Percentiles rank a stretch among this genome's conserved stretches.
phyloP scores from a whole-genome alignment of 2,113 vertebrate genomes.

The Ovibos moschatus region DNA sequence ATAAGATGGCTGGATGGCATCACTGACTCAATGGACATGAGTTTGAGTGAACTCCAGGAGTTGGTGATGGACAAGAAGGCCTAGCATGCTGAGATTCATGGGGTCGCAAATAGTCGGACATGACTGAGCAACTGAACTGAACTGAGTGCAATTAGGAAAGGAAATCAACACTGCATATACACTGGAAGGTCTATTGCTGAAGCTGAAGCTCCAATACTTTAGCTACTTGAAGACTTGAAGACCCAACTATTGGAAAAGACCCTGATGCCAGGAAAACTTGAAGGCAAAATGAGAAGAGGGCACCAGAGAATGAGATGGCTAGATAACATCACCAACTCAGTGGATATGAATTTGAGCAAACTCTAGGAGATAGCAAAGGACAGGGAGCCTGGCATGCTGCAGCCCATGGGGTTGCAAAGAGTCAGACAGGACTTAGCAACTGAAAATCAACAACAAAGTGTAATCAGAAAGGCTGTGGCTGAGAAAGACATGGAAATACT shows the following conservation, averaged over 20 bases:
- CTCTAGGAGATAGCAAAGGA: neutral
- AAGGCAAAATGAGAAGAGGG: neutral
- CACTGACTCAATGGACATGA: fast-evolving
- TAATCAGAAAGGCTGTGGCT: neutral
- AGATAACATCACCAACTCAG: neutral
- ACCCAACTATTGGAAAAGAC: neutral
- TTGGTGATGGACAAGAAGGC: no score
- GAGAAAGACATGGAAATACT: neutral
- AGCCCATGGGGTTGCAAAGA: neutral
- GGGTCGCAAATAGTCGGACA: no score
- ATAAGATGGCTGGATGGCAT: no score
- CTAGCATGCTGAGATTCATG: no score
- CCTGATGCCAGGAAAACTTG: neutral
- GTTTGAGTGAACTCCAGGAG: no score
- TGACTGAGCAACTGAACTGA: no score
- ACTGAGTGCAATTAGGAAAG: neutral
- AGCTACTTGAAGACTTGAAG: neutral
- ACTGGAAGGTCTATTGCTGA: neutral
- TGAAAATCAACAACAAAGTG: neutral
- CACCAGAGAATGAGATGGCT: neutral
- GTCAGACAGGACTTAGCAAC: neutral
- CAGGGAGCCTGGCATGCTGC: neutral
- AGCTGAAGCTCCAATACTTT: neutral
- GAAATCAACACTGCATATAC: neutral
- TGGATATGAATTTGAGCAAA: neutral